These are phyloP conservation scores for Butorides virescens DNA, from an alignment of 2,113 vertebrate genomes.

Conservation along the genomic window DNA sequence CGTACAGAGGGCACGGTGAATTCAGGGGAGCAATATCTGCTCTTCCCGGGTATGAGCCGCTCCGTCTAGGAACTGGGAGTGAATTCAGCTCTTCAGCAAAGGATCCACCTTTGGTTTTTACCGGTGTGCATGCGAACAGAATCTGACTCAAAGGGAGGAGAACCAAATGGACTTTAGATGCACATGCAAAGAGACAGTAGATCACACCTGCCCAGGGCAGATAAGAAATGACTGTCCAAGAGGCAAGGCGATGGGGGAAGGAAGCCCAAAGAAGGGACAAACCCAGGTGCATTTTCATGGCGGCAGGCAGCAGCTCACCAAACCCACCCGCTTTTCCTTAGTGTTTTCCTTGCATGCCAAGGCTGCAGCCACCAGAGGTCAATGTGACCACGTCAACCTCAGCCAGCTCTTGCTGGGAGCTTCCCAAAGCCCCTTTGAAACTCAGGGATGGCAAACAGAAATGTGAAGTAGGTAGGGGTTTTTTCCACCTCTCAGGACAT, in stretches of 20 bases:
- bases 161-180: background rate
- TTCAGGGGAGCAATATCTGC: background rate
- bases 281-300: background rate
- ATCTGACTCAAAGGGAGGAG: background rate
- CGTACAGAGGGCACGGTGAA: background rate
- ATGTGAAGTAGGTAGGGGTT: background rate
- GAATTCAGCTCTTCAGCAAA: background rate
- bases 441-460: background rate
- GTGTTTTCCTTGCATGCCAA: background rate
- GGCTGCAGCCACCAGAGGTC: conserved; percentile 57
- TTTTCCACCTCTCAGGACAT: background rate
- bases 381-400: conserved; percentile 35
- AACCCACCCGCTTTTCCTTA: background rate
- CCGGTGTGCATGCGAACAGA: background rate
- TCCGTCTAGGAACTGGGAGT: background rate
- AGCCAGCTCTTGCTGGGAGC: background rate
- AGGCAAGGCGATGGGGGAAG: background rate
- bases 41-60: background rate
- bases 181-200: background rate
- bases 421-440: background rate
- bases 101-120: background rate
- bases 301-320: background rate
- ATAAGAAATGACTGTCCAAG: background rate
- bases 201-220: background rate
- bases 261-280: background rate